Base-by-base conservation (phyloP, 2,113 vertebrate genomes). In the Pelecanus crispus region DNA sequence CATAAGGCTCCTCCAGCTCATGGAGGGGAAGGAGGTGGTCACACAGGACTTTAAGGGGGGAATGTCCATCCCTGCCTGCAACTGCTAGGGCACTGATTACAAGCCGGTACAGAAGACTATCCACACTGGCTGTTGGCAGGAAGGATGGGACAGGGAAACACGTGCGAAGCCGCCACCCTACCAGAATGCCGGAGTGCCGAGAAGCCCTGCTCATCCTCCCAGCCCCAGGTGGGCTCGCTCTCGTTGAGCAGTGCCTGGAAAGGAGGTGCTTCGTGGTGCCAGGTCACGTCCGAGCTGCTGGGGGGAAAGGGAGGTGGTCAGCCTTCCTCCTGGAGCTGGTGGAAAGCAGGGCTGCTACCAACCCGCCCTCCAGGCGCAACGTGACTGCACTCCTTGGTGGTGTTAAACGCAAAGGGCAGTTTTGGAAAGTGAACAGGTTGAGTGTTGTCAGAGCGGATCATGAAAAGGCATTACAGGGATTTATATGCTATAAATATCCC, bases 111-210 rank as follows among this genome's bases (percentile, higher is more conserved):
- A 71, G 74, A 79, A 90, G 55, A 18, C 21, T 21, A 42, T 53
- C 42, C 16, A 8, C 3, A 2, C 68, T 82, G 47, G 52, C 50
- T 81, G 61, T 66, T 53, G 55, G 50, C 1, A 1, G 15, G 20
- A 91, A 34, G 52, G 38, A 17, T 16, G 31, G 38, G 70, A 53
- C 29, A 59, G 32, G 10, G 40, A 49, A 52, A 49, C 7, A 17
- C 0, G 0, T 1, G 2, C 1, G 15, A 63, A 67, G 9, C 32
- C 0, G 1, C 17, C 3, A 2, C 90, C 98, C 97, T 96, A 99
- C 99, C 99, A 55, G 99, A 99, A 97, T 99, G 99, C 80, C 99
- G 98, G 53, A 99, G 98, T 5, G 99, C 99, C 4, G 99, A 99
- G 97, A 99, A 99, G 44, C 99, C 99, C 93, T 99, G 99, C 19